Conservation (phyloP, 2,797 vertebrate genomes). For the Dendrocincla fuliginosa region DNA sequence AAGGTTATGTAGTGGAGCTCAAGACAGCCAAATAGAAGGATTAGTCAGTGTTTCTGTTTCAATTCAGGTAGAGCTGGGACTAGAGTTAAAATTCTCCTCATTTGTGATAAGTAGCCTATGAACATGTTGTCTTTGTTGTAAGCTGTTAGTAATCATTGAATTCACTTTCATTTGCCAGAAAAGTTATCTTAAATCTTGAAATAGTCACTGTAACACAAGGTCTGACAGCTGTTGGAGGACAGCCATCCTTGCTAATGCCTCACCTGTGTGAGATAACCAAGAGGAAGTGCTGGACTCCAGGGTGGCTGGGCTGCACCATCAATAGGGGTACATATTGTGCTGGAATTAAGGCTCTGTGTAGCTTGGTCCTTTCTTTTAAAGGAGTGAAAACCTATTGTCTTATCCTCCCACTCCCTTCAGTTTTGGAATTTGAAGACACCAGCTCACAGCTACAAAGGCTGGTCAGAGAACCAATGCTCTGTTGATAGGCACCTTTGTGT, state of each 20-base stretch:
- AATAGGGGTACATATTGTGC: too few relatives aligned
- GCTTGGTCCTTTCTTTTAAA: neutral
- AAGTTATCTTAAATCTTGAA: neutral
- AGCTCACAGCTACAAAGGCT: neutral
- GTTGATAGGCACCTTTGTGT: rapidly evolving
- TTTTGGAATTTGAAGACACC: neutral
- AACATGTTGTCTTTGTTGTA: rapidly evolving
- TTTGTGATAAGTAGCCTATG: neutral
- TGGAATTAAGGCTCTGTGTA: neutral
- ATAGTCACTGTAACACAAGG: neutral
- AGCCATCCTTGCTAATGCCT: neutral
- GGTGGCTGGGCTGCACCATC: neutral
- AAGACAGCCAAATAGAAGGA: neutral
- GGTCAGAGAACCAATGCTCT: neutral
- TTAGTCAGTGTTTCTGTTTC: neutral
- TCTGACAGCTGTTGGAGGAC: neutral
- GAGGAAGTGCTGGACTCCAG: neutral
- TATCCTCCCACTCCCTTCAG: neutral
- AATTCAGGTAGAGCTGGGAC: neutral
- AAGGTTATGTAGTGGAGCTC: neutral
- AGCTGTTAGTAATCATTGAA: neutral
- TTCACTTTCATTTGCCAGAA: neutral
- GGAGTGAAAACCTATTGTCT: rapidly evolving
- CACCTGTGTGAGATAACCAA: neutral
- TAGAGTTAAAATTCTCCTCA: neutral